Conservation (phyloP, 2,797 vertebrate genomes). For the Bucorvus abyssinicus region DNA sequence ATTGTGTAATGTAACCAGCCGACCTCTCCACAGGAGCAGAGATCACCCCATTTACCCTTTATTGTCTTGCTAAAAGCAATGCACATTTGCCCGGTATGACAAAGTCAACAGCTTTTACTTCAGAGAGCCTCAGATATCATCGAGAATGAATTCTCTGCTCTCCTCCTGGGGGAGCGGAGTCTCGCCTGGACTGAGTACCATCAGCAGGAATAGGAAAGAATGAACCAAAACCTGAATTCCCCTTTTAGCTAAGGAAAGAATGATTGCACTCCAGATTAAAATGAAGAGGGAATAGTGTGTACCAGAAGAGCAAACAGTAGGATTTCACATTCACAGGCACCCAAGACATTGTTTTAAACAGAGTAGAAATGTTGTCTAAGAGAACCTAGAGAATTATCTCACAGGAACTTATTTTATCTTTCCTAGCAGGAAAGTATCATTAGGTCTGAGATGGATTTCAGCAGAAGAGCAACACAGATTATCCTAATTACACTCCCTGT, state of each 20-base stretch:
- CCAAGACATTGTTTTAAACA: not conserved
- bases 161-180: not conserved
- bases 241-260: not conserved
- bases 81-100: conserved; percentile 46
- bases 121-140: conserved; percentile 33
- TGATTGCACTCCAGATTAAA: not conserved
- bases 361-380: not conserved
- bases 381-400: conserved; percentile 8
- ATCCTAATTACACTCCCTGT: not conserved
- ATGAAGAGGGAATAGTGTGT: not conserved
- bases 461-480: conserved; percentile 12
- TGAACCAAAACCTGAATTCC: not conserved
- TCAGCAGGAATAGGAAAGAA: not conserved
- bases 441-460: conserved; percentile 30
- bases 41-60: conserved; percentile 75
- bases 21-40: conserved; percentile 71
- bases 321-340: not conserved
- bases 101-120: conserved; percentile 58
- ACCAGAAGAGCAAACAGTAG: not conserved
- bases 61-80: conserved; percentile 71
- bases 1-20: conserved; percentile 76
- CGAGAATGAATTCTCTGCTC: conserved; percentile 27
- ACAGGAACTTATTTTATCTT: conserved; percentile 35
- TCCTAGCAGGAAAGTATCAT: conserved; percentile 16
- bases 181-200: not conserved